phyloP scores from a whole-genome alignment of 2,888 invertebrate genomes.

The Parnassius mnemosyne region DNA sequence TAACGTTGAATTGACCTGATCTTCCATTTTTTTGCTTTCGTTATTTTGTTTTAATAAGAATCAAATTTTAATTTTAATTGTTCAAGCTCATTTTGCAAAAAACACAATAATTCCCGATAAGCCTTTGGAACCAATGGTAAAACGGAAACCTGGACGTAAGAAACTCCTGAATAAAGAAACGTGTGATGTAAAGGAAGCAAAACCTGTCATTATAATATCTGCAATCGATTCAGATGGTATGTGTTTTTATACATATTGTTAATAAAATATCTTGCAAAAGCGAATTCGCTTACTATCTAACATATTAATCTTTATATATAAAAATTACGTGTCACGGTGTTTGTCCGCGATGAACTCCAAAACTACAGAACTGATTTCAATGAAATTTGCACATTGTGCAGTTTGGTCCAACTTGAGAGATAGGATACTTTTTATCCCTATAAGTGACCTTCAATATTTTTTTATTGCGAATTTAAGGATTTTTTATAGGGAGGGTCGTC shows the following conservation, averaged over 20 bases:
- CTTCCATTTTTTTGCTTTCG: too few species aligned
- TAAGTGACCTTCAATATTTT: too few species aligned
- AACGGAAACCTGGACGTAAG: slow-evolving; percentile 2
- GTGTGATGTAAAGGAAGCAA: not conserved
- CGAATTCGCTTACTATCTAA: not conserved
- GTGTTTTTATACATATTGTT: not conserved
- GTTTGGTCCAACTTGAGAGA: too few species aligned
- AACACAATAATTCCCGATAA: slow-evolving; percentile 6
- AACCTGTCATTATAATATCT: not conserved
- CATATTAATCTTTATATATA: not conserved
- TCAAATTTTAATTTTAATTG: slow-evolving; percentile 37
- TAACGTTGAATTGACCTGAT: not conserved
- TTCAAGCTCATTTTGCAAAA: slow-evolving; percentile 36
- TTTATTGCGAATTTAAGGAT: too few species aligned
- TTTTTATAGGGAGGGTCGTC: too few species aligned
- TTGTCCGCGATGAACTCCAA: too few species aligned
- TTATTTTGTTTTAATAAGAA: not conserved
- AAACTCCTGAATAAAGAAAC: not conserved
- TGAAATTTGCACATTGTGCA: too few species aligned
- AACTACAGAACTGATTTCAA: too few species aligned
- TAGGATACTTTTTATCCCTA: too few species aligned
- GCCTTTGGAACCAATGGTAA: not conserved
- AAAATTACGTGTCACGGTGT: too few species aligned
- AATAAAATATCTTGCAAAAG: not conserved
- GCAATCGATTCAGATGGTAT: not conserved